phyloP scores from a whole-genome alignment of 2,797 vertebrate species.

The Forpus xanthops region DNA sequence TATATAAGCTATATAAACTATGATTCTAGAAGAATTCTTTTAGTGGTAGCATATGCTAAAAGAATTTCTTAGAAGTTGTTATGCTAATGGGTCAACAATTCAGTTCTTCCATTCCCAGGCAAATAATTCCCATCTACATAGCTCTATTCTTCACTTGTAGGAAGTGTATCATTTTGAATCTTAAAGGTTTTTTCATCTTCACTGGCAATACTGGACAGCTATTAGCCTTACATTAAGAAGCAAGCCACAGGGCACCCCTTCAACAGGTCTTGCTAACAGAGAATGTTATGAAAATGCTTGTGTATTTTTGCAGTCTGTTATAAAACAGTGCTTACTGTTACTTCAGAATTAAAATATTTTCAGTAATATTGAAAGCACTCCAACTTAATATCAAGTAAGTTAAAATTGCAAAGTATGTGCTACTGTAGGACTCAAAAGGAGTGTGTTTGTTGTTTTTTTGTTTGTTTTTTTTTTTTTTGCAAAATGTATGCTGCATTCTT shows the following conservation, averaged over 20 bases:
- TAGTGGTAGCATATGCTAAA: neutral
- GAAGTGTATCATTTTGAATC: neutral
- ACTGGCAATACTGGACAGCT: neutral
- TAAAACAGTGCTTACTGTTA: neutral
- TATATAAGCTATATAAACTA: neutral
- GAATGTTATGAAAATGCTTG: neutral
- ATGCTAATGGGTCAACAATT: neutral
- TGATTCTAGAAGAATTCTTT: neutral
- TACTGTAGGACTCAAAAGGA: neutral
- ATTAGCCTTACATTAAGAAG: neutral
- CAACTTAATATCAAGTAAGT: neutral
- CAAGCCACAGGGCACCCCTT: neutral
- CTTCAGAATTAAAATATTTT: neutral
- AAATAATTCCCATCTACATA: neutral
- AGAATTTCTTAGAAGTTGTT: neutral
- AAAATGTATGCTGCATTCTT: neutral
- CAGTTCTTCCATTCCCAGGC: neutral
- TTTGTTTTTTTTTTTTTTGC: neutral
- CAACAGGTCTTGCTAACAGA: neutral
- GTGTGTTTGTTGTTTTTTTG: too few species aligned
- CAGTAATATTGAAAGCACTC: neutral
- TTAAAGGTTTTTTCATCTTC: neutral
- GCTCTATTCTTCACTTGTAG: neutral
- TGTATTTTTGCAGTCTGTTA: neutral
- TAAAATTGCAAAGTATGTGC: neutral